These are phyloP conservation scores for Arothron firmamentum DNA, from an alignment of 2,113 vertebrate species.

Conservation along the genomic window DNA sequence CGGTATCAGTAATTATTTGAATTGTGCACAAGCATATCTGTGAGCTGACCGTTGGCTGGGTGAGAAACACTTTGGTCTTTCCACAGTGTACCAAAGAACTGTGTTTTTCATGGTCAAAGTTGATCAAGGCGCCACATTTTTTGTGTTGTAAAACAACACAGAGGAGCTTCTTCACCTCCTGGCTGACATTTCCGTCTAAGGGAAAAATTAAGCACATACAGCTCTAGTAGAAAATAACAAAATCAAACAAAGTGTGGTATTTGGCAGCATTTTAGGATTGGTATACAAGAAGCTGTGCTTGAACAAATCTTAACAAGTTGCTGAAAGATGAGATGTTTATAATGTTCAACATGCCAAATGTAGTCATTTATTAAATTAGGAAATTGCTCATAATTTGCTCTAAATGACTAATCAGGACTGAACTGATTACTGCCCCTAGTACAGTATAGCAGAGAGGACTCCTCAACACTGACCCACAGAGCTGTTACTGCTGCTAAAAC, in stretches of 20 bases:
- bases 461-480: no score
- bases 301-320: no score
- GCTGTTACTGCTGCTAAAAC: no score
- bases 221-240: background rate
- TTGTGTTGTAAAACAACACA: constrained; percentile 40
- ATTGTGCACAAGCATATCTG: background rate
- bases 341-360: no score
- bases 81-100: constrained; percentile 79
- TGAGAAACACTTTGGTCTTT: constrained; percentile 91
- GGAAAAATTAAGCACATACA: background rate
- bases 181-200: constrained; percentile 56
- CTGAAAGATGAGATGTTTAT: no score
- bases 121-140: constrained; percentile 10
- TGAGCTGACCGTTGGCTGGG: constrained; percentile 77
- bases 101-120: constrained; percentile 24
- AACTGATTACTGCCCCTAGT: no score
- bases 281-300: background rate
- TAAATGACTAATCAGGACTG: no score
- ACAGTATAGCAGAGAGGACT: no score
- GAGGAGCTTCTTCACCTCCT: constrained; percentile 74
- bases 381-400: no score
- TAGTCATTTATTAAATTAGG: no score
- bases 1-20: no score
- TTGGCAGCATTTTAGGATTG: no score
- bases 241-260: background rate